These are phyloP conservation scores for Carposina sasakii DNA, from an alignment of 1,140 invertebrate genomes.

Conservation along the genomic window DNA sequence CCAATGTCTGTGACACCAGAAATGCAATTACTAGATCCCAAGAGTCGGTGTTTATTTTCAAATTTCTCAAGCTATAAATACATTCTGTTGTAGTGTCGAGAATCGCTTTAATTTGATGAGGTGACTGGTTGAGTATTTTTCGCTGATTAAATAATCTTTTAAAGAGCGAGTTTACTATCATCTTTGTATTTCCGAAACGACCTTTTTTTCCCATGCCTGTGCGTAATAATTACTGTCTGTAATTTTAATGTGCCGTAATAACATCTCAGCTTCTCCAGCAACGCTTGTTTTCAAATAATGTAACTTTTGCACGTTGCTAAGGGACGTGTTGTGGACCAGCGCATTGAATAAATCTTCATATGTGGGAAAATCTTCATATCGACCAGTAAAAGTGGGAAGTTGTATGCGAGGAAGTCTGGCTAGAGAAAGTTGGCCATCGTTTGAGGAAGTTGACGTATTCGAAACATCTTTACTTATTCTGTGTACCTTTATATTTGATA, in stretches of 20 bases:
- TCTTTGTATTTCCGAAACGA: constrained; percentile 38
- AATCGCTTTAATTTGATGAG: constrained; percentile 24
- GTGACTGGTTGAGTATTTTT: constrained; percentile 24
- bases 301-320: constrained; percentile 5
- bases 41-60: constrained; percentile 24
- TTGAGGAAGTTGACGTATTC: background rate
- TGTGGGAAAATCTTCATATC: constrained; percentile 7
- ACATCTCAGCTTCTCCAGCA: constrained; percentile 1
- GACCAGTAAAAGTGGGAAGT: constrained; percentile 2
- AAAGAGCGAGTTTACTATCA: constrained; percentile 39
- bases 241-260: constrained; percentile 6
- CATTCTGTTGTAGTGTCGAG: constrained; percentile 35
- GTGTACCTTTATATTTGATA: background rate
- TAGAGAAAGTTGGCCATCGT: background rate
- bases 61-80: constrained; percentile 30
- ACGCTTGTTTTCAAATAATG: constrained; percentile 7
- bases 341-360: constrained; percentile 9
- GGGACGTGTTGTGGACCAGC: background rate
- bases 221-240: constrained; percentile 37
- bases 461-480: no score
- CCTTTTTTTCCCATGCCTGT: constrained; percentile 30
- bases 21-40: constrained; percentile 38
- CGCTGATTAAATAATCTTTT: constrained; percentile 29
- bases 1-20: constrained; percentile 32
- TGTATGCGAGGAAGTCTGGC: constrained; percentile 4